Base-by-base conservation (phyloP, 2,888 invertebrate species). In the Ennomos quercinarius region DNA sequence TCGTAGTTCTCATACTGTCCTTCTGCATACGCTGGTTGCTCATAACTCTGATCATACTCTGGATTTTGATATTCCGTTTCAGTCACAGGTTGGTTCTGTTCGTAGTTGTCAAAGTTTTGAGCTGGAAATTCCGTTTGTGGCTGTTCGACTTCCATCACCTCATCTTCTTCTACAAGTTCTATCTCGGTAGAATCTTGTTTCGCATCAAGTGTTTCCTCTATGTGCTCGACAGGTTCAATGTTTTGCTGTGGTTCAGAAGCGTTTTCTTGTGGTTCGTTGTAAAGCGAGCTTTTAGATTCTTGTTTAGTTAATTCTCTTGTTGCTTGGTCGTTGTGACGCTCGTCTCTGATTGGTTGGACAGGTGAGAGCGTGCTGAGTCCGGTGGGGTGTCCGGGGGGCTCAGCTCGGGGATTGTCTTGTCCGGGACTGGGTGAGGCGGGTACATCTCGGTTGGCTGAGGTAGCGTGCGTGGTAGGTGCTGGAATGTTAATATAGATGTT, bases 381-480 rank as follows among this genome's bases (percentile, higher is more conserved):
- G 87, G 83, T 34, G 89, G 90, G 1, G 87, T 86, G 51, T 84
- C 86, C 64, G 89, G 90, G 13, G 92, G 92, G 59, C 81, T 89
- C 80, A 89, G 66, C 71, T 90, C 91, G 49, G 90, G 89, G 43
- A 91, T 90, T 46, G 80, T 84, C 74, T 78, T 77, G 81, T 91
- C 91, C 66, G 87, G 86, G 55, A 76, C 69, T 64, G 87, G 90
- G 47, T 67, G 84, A 66, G 85, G 82, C 46, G 78, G 83, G 76
- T 78, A 81, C 69, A 83, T 79, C 78, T 87, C 89, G 68, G 81
- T 81, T 68, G 82, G 89, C 56, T 75, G 82, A 40, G 83, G 90
- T 62, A 70, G 81, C 51, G 89, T 84, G 85, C 91, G 92, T 64
- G 92, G 92, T 62, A 79, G 83, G 91, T 92, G 92, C 92, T 92